phyloP scores from a whole-genome alignment of 2,113 vertebrate species.

The Mustelus asterias region DNA sequence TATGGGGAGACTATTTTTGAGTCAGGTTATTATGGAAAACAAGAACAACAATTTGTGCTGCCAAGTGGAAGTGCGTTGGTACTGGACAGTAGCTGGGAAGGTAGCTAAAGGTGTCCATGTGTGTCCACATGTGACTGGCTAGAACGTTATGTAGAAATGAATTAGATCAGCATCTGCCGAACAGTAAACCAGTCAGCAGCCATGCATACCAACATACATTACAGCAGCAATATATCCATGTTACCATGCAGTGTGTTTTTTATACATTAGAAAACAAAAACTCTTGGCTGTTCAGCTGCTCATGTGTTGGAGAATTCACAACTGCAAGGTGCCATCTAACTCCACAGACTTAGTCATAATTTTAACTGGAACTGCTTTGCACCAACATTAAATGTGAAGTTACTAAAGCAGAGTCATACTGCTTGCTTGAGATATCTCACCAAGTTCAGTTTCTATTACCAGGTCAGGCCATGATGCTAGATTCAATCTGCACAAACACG shows the following conservation, averaged over 20 bases:
- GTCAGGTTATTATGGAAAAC: background rate
- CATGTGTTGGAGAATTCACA: background rate
- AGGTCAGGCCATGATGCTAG: background rate
- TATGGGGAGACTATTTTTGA: background rate
- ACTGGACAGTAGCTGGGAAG: background rate
- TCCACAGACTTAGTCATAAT: background rate
- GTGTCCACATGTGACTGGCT: background rate
- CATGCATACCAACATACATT: background rate
- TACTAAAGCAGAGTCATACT: background rate
- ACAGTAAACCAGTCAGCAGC: background rate
- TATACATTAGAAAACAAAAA: background rate
- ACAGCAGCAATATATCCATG: background rate
- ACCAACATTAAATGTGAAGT: background rate
- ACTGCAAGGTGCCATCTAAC: background rate
- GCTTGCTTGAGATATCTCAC: background rate
- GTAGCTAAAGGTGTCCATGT: background rate
- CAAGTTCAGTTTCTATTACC: background rate
- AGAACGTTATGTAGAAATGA: background rate
- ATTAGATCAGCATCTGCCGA: constrained; percentile 19
- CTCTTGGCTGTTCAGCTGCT: background rate
- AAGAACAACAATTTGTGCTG: background rate
- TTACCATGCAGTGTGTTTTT: background rate
- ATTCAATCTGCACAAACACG: background rate
- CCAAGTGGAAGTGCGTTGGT: background rate
- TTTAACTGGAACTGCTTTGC: background rate